Evolutionary conservation across 2,113 vertebrate species (phyloP), one percentile per base, ranked within the genome.

Genomic region (Cyprinodon variegatus): DNA sequence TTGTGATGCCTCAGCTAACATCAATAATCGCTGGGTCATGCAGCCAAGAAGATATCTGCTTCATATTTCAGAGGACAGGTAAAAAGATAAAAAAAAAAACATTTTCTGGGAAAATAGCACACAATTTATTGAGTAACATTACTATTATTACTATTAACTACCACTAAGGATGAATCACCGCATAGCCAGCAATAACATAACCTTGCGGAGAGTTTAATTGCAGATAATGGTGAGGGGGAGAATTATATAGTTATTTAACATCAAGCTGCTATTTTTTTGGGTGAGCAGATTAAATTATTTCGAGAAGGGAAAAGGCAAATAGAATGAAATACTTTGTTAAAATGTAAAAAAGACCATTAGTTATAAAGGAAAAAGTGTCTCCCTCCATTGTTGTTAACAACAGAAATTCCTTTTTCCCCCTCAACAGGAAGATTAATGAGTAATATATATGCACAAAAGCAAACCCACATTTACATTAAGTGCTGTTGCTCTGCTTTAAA

Each of bases 111-210:
- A 46, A 59, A 65, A 64, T 68, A 9, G 20, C 57, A n/a, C 38
- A 82, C 76, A 59, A 61, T 78, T 83, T 60, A 88, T 68, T 48
- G 48, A 57, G 70, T 40, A 29, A 77, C 41, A 36, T 43, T 68
- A 62, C 45, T 75, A 62, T 74, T 39, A 36, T 57, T 57, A 14
- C 50, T 57, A 70, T 72, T 68, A 81, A 80, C 66, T 65, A 22
- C 78, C 36, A 41, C 71, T 74, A 78, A 74, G 61, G 63, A 77
- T 20, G 69, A 76, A 29, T 62, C 70, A 82, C 76, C 73, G 76
- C 65, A 43, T 50, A 59, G n/a, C 29, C 73, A 40, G 46, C 79
- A 61, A 79, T 88, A 65, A 66, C 68, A 74, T 41, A 38, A 74
- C 68, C 60, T 68, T 43, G 29, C 0, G 50, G 67, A 72, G 29